Conservation (phyloP, 2,888 invertebrate genomes). For the Sinohyriopsis cumingii region DNA sequence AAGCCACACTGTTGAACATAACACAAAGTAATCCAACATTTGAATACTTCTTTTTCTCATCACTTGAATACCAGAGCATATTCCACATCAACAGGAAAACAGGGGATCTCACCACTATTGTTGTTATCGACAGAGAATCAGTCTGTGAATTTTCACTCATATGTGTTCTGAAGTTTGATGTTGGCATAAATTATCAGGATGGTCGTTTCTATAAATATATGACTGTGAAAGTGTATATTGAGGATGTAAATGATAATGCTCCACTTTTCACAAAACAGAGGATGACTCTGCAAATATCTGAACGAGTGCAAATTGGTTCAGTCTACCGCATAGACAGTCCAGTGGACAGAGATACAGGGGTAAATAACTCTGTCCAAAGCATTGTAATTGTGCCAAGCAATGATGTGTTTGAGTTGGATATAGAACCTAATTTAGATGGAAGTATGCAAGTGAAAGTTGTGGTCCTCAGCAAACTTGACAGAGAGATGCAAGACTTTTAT, state of each 20-base stretch:
- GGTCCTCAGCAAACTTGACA: conserved; percentile 30
- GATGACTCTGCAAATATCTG: conserved; percentile 20
- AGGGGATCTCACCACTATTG: conserved; percentile 28
- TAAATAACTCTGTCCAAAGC: conserved; percentile 28
- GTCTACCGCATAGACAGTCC: conserved; percentile 23
- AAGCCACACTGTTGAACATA: background rate
- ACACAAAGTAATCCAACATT: too few species aligned
- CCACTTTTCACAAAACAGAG: conserved; percentile 37
- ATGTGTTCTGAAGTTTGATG: conserved; percentile 24
- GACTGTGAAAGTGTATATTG: conserved; percentile 37
- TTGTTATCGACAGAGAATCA: conserved; percentile 32
- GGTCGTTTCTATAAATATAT: conserved; percentile 32
- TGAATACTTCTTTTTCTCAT: conserved; percentile 11
- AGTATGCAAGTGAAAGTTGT: conserved; percentile 24
- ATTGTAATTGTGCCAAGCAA: conserved; percentile 27
- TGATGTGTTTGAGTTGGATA: conserved; percentile 23
- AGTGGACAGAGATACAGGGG: conserved; percentile 24
- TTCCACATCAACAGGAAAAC: background rate
- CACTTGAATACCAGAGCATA: background rate
- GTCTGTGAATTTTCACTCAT: conserved; percentile 23
- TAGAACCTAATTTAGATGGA: conserved; percentile 18
- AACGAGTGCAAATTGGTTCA: conserved; percentile 20
- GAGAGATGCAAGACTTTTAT: conserved; percentile 34
- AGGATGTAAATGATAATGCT: conserved; percentile 51
- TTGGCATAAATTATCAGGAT: conserved; percentile 13